Evolutionary conservation across 2,888 invertebrate species (phyloP).

Genomic region (Mesochorus sp.): DNA sequence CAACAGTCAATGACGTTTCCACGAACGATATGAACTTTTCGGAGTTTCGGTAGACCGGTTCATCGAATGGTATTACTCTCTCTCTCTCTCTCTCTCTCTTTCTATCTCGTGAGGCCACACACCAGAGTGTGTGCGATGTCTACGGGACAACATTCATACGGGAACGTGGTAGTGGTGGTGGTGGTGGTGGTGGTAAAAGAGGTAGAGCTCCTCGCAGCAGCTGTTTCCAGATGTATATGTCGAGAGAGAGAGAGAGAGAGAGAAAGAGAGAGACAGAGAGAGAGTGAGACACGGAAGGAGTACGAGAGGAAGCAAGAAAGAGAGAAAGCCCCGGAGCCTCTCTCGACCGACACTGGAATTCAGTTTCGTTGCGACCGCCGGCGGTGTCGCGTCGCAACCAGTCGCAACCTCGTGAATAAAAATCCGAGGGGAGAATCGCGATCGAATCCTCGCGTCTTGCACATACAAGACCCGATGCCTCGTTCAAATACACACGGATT

Average conservation of each 20-base stretch:
- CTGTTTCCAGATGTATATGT: too few species aligned
- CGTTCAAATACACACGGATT: neutral
- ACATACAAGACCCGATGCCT: neutral
- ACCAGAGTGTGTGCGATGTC: neutral
- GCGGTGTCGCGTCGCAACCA: conserved; percentile 63
- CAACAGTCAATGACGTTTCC: neutral
- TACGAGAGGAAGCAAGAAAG: conserved; percentile 21
- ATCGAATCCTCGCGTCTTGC: neutral
- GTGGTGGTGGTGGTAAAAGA: conserved; percentile 2
- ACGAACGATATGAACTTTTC: conserved; percentile 4
- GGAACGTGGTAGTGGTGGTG: too few species aligned
- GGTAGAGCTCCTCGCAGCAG: conserved; percentile 48
- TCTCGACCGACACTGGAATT: conserved; percentile 51
- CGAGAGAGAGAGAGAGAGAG: conserved; percentile 6
- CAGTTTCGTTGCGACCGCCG: conserved; percentile 66
- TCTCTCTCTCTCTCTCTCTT: too few species aligned
- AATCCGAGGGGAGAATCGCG: neutral
- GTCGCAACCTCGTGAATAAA: neutral
- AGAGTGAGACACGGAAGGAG: neutral
- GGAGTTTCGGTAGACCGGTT: neutral
- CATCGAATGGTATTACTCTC: too few species aligned
- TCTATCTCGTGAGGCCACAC: conserved; percentile 10
- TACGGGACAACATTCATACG: conserved; percentile 25
- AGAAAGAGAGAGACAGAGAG: neutral
- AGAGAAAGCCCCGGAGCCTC: conserved; percentile 39